Percentiles rank a stretch among this genome's conserved stretches.
These are phyloP conservation scores for Misgurnus mizolepis DNA, from an alignment of 2,113 vertebrate genomes.

Conservation along the genomic window DNA sequence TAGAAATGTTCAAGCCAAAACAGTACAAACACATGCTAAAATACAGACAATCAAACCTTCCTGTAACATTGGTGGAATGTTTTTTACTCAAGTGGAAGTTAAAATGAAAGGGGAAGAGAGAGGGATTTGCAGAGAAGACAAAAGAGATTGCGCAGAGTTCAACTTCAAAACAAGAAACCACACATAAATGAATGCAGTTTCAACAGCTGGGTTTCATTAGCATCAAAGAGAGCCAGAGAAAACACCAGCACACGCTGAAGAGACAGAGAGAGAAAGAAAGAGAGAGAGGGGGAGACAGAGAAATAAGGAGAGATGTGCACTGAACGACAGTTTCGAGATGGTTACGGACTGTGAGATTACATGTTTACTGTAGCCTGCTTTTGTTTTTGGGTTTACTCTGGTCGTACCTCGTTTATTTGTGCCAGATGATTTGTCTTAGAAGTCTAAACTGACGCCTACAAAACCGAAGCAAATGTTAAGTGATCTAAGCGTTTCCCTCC, in stretches of 20 bases:
- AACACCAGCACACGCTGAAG: constrained; percentile 56
- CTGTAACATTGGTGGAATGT: not conserved
- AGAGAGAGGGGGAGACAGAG: not conserved
- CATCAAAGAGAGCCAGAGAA: constrained; percentile 60
- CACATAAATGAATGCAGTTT: constrained; percentile 63
- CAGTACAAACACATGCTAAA: not conserved
- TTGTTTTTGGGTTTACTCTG: not conserved
- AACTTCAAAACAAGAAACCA: constrained; percentile 51
- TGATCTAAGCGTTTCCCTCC: constrained; percentile 19
- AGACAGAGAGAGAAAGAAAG: constrained; percentile 41
- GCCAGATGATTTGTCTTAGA: constrained; percentile 15
- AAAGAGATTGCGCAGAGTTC: constrained; percentile 34
- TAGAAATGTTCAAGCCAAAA: not conserved
- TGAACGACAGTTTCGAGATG: constrained; percentile 2
- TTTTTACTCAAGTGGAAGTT: not conserved
- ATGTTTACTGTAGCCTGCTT: constrained; percentile 1
- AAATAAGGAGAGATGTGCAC: not conserved
- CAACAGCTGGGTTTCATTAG: constrained; percentile 67
- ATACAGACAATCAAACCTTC: not conserved
- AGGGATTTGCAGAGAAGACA: constrained; percentile 3
- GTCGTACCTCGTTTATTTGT: not conserved
- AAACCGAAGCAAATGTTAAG: not conserved
- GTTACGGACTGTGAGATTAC: not conserved
- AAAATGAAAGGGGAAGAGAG: not conserved
- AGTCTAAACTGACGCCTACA: not conserved